A percentile compares a stretch with the other conserved stretches of the same genome.
These are phyloP conservation scores for Mystacides longicornis DNA, from an alignment of 2,888 invertebrate genomes.

Conservation along the genomic window DNA sequence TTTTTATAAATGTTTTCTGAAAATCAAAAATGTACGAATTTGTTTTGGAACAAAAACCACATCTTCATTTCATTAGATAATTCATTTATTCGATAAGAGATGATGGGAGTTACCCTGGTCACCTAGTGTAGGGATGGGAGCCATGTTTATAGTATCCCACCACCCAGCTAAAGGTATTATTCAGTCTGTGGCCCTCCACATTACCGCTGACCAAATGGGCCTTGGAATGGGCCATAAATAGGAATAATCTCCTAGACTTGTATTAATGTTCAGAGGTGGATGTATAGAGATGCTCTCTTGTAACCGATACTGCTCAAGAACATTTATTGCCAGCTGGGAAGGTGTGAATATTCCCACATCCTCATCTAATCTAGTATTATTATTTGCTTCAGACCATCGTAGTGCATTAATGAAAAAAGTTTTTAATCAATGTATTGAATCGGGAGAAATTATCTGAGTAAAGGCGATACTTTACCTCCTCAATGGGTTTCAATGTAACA, in stretches of 20 bases:
- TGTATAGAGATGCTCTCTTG: not conserved
- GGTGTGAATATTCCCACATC: slow-evolving; percentile 1
- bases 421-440: not conserved
- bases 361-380: too few relatives aligned
- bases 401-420: slow-evolving; percentile 1
- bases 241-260: slow-evolving; percentile 1
- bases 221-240: slow-evolving; percentile 18
- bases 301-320: not conserved
- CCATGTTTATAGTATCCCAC: not conserved
- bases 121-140: too few relatives aligned
- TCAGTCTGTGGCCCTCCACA: slow-evolving; percentile 17
- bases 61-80: too few relatives aligned
- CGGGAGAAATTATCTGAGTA: too few relatives aligned
- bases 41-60: too few relatives aligned
- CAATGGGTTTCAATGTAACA: too few relatives aligned
- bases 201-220: slow-evolving; percentile 14
- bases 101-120: not conserved
- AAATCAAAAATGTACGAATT: too few relatives aligned
- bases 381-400: too few relatives aligned
- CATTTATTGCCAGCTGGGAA: not conserved
- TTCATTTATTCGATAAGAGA: slow-evolving; percentile 19
- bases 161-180: slow-evolving; percentile 11
- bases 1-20: too few relatives aligned
- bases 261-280: not conserved
- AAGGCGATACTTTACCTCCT: too few relatives aligned